Conservation (phyloP, 2,888 invertebrate genomes). For the Pyralis farinalis region DNA sequence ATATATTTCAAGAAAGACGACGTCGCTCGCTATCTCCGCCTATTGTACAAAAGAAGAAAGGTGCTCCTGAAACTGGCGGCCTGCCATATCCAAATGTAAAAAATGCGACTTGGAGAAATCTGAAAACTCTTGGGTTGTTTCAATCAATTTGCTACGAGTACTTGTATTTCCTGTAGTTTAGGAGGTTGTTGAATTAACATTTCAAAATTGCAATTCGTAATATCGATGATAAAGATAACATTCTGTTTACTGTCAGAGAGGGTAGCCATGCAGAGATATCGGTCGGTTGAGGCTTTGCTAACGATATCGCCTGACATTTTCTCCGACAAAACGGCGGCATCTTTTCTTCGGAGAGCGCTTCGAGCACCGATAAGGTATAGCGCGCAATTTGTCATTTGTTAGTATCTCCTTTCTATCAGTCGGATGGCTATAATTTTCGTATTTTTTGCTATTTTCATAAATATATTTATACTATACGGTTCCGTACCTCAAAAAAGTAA, state of each 20-base stretch:
- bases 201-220: constrained; percentile 32
- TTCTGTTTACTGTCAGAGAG: constrained; percentile 30
- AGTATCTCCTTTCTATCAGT: too few species aligned
- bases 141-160: background rate
- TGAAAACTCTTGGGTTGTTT: constrained; percentile 1
- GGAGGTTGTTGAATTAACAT: background rate
- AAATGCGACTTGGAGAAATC: constrained; percentile 12
- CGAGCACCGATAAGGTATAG: constrained; percentile 43
- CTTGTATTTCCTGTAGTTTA: background rate
- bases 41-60: constrained; percentile 53
- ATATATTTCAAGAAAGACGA: constrained; percentile 66
- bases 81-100: constrained; percentile 34
- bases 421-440: too few species aligned
- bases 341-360: constrained; percentile 45
- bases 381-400: constrained; percentile 52
- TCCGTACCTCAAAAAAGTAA: too few species aligned
- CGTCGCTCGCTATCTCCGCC: constrained; percentile 57
- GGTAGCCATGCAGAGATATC: constrained; percentile 41
- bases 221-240: constrained; percentile 40
- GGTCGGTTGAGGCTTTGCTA: constrained; percentile 49
- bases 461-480: too few species aligned
- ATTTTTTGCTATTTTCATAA: too few species aligned
- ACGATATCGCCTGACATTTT: constrained; percentile 54
- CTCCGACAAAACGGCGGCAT: constrained; percentile 49
- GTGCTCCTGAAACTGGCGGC: constrained; percentile 46